These are phyloP conservation scores for Argentina silus DNA, from an alignment of 2,797 vertebrate genomes.

Conservation along the genomic window DNA sequence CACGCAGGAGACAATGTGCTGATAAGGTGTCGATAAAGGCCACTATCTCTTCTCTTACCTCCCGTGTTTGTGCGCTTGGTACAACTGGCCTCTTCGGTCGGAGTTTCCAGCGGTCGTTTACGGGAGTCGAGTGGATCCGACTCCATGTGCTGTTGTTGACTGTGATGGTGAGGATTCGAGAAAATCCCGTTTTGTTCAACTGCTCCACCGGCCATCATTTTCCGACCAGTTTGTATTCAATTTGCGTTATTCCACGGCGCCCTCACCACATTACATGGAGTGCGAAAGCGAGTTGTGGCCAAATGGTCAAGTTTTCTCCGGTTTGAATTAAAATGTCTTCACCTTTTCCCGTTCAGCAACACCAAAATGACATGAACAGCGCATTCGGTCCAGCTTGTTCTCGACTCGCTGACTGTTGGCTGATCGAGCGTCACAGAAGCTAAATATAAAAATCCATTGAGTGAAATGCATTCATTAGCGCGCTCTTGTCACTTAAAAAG, in stretches of 20 bases:
- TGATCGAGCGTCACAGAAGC: slow-evolving; percentile 40
- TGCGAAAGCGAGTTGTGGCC: slow-evolving; percentile 7
- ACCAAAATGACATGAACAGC: slow-evolving; percentile 56
- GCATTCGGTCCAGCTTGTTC: slow-evolving; percentile 43
- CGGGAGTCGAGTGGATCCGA: slow-evolving; percentile 86
- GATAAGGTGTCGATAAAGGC: slow-evolving; percentile 20
- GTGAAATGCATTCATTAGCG: slow-evolving; percentile 65
- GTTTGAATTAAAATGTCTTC: slow-evolving; percentile 23
- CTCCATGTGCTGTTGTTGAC: slow-evolving; percentile 82
- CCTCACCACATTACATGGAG: slow-evolving; percentile 31
- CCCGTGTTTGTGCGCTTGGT: slow-evolving; percentile 90
- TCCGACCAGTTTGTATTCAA: slow-evolving; percentile 63
- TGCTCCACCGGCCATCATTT: slow-evolving; percentile 85
- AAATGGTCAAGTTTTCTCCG: slow-evolving; percentile 57
- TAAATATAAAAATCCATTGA: slow-evolving; percentile 73
- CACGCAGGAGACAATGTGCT: slow-evolving; percentile 14
- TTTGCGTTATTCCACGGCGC: slow-evolving; percentile 52
- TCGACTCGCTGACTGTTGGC: slow-evolving; percentile 43
- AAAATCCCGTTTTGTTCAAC: slow-evolving; percentile 87
- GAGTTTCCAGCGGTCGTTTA: slow-evolving; percentile 88
- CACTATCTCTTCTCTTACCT: slow-evolving; percentile 73
- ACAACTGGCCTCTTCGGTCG: slow-evolving; percentile 85
- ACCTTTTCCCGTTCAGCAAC: slow-evolving; percentile 15
- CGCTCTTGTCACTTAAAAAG: slow-evolving; percentile 59
- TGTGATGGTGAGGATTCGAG: slow-evolving; percentile 75